Evolutionary conservation across 1,140 invertebrate species (phyloP).

Genomic region (Sinella curviseta): DNA sequence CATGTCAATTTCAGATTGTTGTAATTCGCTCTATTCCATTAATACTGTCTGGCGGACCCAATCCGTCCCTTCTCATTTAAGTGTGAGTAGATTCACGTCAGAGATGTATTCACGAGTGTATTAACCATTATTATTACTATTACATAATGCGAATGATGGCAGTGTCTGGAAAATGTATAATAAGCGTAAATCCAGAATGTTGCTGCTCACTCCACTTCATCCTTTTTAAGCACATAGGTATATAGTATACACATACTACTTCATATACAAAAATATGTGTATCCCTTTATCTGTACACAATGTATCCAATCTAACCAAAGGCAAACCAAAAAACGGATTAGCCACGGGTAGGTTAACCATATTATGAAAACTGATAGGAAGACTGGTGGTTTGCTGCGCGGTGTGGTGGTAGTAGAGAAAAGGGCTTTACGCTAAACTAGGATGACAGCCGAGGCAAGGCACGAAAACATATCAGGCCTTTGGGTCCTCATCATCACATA

Average conservation of each 20-base stretch:
- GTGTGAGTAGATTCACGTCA: no score
- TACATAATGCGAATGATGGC: not conserved
- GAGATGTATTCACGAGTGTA: not conserved
- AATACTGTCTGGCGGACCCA: not conserved
- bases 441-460: slow-evolving; percentile 3
- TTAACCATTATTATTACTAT: not conserved
- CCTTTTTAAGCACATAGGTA: no score
- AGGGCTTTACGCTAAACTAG: not conserved
- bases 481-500: not conserved
- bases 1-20: not conserved
- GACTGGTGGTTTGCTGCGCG: no score
- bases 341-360: slow-evolving; percentile 44
- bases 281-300: no score
- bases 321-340: slow-evolving; percentile 44
- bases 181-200: not conserved
- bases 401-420: not conserved
- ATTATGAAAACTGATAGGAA: slow-evolving; percentile 15
- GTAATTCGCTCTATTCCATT: slow-evolving; percentile 11
- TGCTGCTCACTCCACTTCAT: no score
- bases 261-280: no score
- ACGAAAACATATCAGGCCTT: not conserved
- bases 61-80: not conserved
- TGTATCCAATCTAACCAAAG: not conserved
- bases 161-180: not conserved
- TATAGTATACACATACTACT: no score